Base-by-base conservation (phyloP, 2,888 invertebrate species). In the Sylvicola cinctus region DNA sequence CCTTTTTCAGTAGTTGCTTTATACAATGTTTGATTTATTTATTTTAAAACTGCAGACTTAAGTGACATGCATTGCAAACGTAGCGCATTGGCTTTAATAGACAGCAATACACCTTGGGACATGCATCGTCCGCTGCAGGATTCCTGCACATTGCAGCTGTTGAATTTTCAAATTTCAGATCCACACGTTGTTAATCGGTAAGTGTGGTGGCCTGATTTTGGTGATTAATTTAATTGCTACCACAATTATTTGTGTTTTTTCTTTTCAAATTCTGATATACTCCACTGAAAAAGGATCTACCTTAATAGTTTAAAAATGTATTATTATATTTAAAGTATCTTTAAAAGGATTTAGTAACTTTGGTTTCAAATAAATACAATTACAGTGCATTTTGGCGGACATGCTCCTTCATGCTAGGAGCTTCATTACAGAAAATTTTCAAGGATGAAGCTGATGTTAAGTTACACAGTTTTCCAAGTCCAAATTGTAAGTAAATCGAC, bases 391-490 rank as follows among this genome's bases (percentile, higher is more conserved):
- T 90, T 55, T 96, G 95, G 95, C 63, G 91, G 35, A 78, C 83
- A 0, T 88, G 93, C 51, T 87, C 90, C 0, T 74, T 93, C 46
- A 59, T 91, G 43, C 59, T 96, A 5, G 95, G 95, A 0, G 76
- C 80, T 7, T 70, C 79, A 2, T 64, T 78, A 0, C 70, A 74
- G 16, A 62, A 64, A 3, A 72, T 79, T 1, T 93, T 96, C 54
- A 87, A 81, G 51, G 74, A 83, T 31, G 61, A 71, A 3, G 65
- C 83, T 11, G 60, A 68, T 3, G 67, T 91, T 1, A 66, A 73
- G 40, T 59, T 95, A 16, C 88, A 93, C 52, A 90, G 91, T 54
- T 95, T 93, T 54, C 90, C 91, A 0, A 69, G 73, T 38, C 87
- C 93, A 5, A 76, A n/a, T n/a, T n/a, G n/a, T n/a, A n/a, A n/a